These are phyloP conservation scores for Spheniscus humboldti DNA, from an alignment of 2,797 vertebrate genomes.

Conservation along the genomic window DNA sequence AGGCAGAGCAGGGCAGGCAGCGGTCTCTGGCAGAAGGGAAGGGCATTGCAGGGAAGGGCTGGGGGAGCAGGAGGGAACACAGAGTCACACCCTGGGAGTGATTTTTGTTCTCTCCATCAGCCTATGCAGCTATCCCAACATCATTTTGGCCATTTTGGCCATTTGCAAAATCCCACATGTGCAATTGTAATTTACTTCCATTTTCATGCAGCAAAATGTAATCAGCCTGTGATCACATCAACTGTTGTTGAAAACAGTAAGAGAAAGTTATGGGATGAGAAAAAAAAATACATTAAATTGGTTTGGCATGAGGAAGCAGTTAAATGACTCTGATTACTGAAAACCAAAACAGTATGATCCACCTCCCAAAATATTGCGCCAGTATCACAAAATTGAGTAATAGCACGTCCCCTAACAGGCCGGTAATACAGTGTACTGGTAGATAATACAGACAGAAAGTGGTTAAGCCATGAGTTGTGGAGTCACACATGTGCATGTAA, in stretches of 20 bases:
- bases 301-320: neutral
- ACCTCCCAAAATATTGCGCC: neutral
- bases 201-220: neutral
- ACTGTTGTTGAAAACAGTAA: neutral
- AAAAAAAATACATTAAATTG: neutral
- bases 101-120: neutral
- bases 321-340: neutral
- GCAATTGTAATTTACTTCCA: neutral
- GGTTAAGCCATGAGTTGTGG: neutral
- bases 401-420: neutral
- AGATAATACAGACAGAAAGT: neutral
- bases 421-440: neutral
- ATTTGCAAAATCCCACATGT: neutral
- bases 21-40: neutral
- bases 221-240: neutral
- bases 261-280: neutral
- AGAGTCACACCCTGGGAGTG: neutral
- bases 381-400: neutral
- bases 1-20: neutral
- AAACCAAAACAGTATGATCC: neutral
- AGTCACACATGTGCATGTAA: neutral
- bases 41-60: fast-evolving
- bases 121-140: neutral
- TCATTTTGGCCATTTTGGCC: neutral
- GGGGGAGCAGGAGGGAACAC: neutral